Evolutionary conservation across 2,797 vertebrate genomes (phyloP).

Genomic region (Coranthus polyacanthus): DNA sequence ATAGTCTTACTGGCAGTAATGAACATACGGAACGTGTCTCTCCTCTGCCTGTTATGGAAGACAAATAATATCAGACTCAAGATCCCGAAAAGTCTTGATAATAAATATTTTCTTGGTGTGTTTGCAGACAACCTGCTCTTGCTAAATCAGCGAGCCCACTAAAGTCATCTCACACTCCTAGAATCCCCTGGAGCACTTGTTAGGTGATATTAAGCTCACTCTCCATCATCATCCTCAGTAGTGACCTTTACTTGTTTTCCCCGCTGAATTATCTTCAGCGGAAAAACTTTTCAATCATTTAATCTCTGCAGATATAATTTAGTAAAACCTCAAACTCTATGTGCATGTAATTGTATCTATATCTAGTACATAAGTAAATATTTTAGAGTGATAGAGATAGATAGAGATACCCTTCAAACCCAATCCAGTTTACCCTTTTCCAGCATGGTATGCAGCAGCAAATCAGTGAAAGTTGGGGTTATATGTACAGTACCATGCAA

Average conservation of each 20-base stretch:
- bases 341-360: not conserved
- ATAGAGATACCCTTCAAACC: no score
- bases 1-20: not conserved
- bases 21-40: not conserved
- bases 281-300: not conserved
- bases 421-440: no score
- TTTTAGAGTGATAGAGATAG: no score
- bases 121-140: not conserved
- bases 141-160: not conserved
- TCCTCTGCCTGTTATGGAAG: not conserved
- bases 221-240: not conserved
- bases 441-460: no score
- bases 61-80: not conserved
- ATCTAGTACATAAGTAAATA: not conserved
- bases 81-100: not conserved
- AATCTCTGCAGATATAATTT: not conserved
- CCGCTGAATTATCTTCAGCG: conserved; percentile 6
- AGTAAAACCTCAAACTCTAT: not conserved
- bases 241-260: conserved; percentile 33
- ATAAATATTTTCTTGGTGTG: not conserved
- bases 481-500: no score
- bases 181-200: conserved; percentile 41
- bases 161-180: conserved; percentile 31
- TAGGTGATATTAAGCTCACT: conserved; percentile 43
- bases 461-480: no score